Conservation (phyloP, 2,888 invertebrate genomes). For the Tricholauxania praeusta region DNA sequence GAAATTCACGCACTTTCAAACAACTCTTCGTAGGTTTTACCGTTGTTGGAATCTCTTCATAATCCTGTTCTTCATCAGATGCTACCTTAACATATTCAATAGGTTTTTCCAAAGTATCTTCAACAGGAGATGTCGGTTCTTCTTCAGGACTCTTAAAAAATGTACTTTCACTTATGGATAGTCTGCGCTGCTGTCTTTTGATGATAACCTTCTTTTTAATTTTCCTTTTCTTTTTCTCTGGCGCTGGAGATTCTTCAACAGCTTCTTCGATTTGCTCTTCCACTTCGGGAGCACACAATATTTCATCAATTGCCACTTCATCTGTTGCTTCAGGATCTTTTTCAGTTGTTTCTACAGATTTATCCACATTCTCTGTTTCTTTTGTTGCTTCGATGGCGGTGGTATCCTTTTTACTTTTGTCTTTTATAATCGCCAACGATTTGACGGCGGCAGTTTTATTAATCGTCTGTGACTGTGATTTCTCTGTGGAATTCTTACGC, state of each 20-base stretch:
- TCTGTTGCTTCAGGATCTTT: constrained; percentile 17
- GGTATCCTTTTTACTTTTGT: constrained; percentile 26
- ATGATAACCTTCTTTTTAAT: constrained; percentile 66
- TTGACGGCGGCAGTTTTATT: neutral
- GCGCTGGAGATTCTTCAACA: constrained; percentile 11
- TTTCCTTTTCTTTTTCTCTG: constrained; percentile 57
- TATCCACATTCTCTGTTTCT: neutral
- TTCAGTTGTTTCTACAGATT: constrained; percentile 1
- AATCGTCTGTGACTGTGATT: constrained; percentile 27
- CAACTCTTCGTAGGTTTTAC: constrained; percentile 59
- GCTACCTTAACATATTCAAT: constrained; percentile 59
- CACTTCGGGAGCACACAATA: neutral
- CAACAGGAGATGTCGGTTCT: constrained; percentile 46
- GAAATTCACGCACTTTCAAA: constrained; percentile 61
- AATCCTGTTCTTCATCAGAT: constrained; percentile 49
- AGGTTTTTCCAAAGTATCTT: constrained; percentile 64
- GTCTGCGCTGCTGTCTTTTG: constrained; percentile 62
- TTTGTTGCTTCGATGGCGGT: neutral
- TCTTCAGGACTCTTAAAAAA: constrained; percentile 55
- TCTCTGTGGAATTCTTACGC: constrained; percentile 54
- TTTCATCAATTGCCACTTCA: constrained; percentile 45
- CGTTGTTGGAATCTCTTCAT: constrained; percentile 44
- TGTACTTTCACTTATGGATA: constrained; percentile 58
- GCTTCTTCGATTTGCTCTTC: constrained; percentile 3
- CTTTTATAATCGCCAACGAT: constrained; percentile 39